Percentiles rank a stretch among this genome's conserved stretches.
phyloP scores from a whole-genome alignment of 92 coral and sea anemone species.

The Nematostella vectensis region DNA sequence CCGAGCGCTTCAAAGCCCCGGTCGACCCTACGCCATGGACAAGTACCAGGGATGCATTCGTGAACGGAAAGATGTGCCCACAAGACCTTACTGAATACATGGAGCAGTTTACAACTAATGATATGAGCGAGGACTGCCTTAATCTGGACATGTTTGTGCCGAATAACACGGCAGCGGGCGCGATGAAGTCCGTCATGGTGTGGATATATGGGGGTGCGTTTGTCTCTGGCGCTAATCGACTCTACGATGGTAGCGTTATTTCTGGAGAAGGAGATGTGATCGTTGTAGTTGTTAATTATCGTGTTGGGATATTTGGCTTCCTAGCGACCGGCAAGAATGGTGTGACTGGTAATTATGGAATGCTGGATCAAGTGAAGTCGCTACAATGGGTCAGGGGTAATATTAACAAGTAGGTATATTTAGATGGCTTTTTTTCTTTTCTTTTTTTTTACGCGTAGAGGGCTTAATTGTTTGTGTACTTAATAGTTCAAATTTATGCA shows the following conservation, averaged over 20 bases:
- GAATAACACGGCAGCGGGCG: background rate
- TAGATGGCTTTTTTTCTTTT: too few species aligned
- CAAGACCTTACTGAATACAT: conserved; percentile 4
- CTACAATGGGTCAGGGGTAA: conserved; percentile 31
- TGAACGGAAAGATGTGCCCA: conserved; percentile 1
- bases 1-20: conserved; percentile 13
- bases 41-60: background rate
- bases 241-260: conserved; percentile 17
- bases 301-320: conserved; percentile 38
- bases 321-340: conserved; percentile 11
- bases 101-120: background rate
- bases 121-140: conserved; percentile 46
- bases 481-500: too few species aligned
- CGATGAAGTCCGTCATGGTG: conserved; percentile 13
- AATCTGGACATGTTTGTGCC: conserved; percentile 34
- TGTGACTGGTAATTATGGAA: conserved; percentile 24
- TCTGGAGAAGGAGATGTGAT: conserved; percentile 27
- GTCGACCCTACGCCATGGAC: background rate
- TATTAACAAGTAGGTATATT: conserved; percentile 21
- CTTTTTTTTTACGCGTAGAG: background rate
- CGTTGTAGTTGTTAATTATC: conserved; percentile 31
- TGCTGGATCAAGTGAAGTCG: conserved; percentile 35
- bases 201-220: conserved; percentile 36
- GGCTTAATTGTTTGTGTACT: too few species aligned
- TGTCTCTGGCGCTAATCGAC: background rate